Evolutionary conservation across 2,888 invertebrate genomes (phyloP), one percentile per base, ranked within the genome.

Genomic region (Alsophila aescularia): DNA sequence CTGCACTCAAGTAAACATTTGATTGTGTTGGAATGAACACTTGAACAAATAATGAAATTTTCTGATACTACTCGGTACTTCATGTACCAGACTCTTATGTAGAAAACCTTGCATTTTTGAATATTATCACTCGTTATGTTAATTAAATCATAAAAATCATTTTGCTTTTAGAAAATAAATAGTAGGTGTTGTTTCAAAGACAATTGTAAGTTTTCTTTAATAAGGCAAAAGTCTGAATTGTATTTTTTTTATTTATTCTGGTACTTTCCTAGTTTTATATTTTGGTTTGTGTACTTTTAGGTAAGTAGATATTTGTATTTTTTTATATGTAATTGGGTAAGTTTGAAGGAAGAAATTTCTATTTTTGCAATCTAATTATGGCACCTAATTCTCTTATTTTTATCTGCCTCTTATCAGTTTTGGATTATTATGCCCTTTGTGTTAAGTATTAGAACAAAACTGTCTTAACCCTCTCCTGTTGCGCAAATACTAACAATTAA

Each of bases 221-320:
- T 45, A 35, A 27, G 29, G 21, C 34, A 53, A 51, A 68, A 70
- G 69, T 68, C 69, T 69, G 69, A 67, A 58, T 58, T 55, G 32
- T 68, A n/a, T 58, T 56, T 32, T 13, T 32, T 32, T 62, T 63
- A 67, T 57, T 58, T 58, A 27, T 48, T 53, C 43, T 31, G 48
- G 15, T 13, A 31, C 47, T 53, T 55, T 42, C 39, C 14, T 53
- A 45, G 45, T 41, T 42, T 55, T 45, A 2, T 50, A 14, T 41
- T 43, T 44, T 40, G 54, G 48, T 43, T 48, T 54, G 29, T 42
- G 37, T 54, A 16, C 12, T n/a, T 44, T 44, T 16, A 45, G 12
- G 39, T 24, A 7, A 24, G 24, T n/a, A n/a, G n/a, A n/a, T 37
- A 39, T 56, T 56, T 63, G 43, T 39, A 15, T 58, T 32, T 29